Conservation (phyloP, 2,113 vertebrate species). For the Varanus salvator region DNA sequence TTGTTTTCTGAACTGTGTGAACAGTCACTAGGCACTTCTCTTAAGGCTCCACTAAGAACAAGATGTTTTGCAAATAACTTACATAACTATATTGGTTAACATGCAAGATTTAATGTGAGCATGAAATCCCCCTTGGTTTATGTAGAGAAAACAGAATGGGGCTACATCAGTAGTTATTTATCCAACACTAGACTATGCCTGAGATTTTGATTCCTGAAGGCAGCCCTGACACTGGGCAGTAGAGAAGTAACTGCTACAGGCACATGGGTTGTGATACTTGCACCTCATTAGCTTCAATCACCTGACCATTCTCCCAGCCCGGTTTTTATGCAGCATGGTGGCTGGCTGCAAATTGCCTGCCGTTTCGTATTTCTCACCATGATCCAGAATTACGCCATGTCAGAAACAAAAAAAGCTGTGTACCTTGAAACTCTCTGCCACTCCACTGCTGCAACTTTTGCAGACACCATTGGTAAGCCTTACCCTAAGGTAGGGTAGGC, state of each 20-base stretch:
- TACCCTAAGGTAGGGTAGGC: not conserved
- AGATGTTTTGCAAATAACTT: too few species aligned
- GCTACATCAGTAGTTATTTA: not conserved
- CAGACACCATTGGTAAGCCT: not conserved
- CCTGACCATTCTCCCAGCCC: not conserved
- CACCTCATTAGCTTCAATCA: not conserved
- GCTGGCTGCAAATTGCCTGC: not conserved
- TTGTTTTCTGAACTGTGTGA: too few species aligned
- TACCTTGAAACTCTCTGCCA: not conserved
- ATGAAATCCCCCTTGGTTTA: not conserved
- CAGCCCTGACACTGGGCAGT: not conserved
- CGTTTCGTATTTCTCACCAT: not conserved
- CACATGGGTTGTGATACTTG: not conserved
- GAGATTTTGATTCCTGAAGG: not conserved
- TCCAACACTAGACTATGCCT: not conserved
- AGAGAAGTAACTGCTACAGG: too few species aligned
- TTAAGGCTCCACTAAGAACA: too few species aligned
- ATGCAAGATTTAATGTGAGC: not conserved
- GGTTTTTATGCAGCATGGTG: not conserved
- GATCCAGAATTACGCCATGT: not conserved
- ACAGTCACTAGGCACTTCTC: too few species aligned
- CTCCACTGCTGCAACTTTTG: not conserved
- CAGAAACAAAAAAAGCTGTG: not conserved
- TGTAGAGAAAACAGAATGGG: not conserved
- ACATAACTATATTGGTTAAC: not conserved